Base-by-base conservation (phyloP, 2,888 invertebrate genomes). In the Hyposoter didymator region DNA sequence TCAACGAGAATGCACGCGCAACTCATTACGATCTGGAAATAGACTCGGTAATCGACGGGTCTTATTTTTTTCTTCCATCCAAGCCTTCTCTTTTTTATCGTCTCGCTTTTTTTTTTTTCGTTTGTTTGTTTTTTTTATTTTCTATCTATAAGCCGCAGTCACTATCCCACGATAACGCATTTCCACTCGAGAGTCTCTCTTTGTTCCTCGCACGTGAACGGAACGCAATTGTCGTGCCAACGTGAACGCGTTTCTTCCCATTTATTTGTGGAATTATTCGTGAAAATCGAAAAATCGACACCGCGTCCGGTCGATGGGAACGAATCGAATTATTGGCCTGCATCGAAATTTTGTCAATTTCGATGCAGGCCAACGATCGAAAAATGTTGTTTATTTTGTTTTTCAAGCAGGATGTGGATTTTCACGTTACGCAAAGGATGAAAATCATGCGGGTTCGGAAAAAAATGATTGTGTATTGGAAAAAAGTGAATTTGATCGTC, bases 21-120 rank as follows among this genome's bases (percentile, higher is more conserved):
- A 69, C 82, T 79, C 85, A 72, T 82, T 85, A 85, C 82, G 67
- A 62, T 86, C 86, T 84, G 74, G 66, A 87, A 87, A 87, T 86
- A 86, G 86, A 82, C 39, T 86, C 82, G 62, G 70, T 84, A 86
- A 86, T 83, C 84, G 72, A 35, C 19, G 45, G 59, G 78, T 81
- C 28, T 82, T 81, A 70, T 76, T 52, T 55, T 49, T n/a, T 39
- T 28, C 43, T 12, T 64, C 32, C 55, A 73, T 39, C 74, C 47
- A 19, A 49, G 32, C 64, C 52, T 55, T 76, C 74, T 72, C 67
- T 76, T 73, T 76, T 73, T 35, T 49, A 74, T 75, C 59, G 14
- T 35, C 78, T 47, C 52, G 45, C 59, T 69, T 62, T 45, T 78
- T 55, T 74, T 47, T 47, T 1, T 78, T 47, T 55, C n/a, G 45